Evolutionary conservation across 2,113 vertebrate genomes (phyloP), one percentile per base, ranked within the genome.

Genomic region (Craseonycteris thonglongyai): DNA sequence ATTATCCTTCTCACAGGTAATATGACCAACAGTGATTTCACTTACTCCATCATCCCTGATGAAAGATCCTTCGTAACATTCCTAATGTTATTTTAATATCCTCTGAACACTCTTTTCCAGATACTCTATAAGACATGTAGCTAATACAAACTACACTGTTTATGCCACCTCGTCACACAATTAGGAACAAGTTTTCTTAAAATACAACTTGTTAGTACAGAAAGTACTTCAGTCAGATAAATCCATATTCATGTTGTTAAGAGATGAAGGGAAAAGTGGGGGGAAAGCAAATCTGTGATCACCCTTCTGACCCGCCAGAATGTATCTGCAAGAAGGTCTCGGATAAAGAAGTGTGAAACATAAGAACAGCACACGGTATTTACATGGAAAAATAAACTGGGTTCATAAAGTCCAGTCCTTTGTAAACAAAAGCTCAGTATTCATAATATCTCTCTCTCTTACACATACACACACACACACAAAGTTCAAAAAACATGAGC

Each of bases 131-230:
- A 93, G 40, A 66, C 28, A 78, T 26, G 10, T 10, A 83, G 15
- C 30, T 91, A 71, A 71, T 74, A 83, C 45, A 88, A 78, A 71
- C 26, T 21, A 54, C 7, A 35, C 1, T 65, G 6, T 89, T 93
- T 72, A 88, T 83, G n/a, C 24, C 30, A 85, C 58, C 54, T 96
- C 89, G 33, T 95, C 79, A 94, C 40, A 75, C 69, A 71, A 38
- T 13, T 56, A 42, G 26, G 78, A 83, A 68, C 6, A 84, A 82
- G 11, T 22, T 82, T 58, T 68, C 24, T 74, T 81, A 91, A 93
- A 33, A 92, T 58, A 59, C 12, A 94, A 76, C 35, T 61, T 76
- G 13, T 85, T 96, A 59, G 19, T 69, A 14, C 11, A 90, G 28
- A 65, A 94, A 61, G 8, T 56, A 92, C 45, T 74, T 69, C 38